Conservation (phyloP, 2,888 invertebrate species). For the Lepidonotus clava region DNA sequence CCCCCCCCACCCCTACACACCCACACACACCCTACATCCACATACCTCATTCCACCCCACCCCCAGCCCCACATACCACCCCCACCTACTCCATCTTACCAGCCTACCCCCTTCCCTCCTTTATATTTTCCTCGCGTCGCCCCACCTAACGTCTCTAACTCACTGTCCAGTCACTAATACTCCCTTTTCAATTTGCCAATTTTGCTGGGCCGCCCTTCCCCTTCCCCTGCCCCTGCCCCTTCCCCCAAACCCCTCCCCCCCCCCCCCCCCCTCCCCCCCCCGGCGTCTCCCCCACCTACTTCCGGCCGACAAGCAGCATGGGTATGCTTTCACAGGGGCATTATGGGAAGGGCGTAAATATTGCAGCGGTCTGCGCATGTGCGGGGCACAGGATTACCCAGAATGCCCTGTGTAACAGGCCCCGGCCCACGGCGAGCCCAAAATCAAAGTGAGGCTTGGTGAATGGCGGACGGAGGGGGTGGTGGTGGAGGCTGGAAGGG, state of each 20-base stretch:
- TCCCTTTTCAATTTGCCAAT: background rate
- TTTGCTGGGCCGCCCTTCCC: background rate
- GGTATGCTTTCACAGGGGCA: slow-evolving; percentile 12
- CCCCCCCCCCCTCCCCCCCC: background rate
- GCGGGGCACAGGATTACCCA: background rate
- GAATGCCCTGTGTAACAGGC: background rate
- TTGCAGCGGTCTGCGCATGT: background rate
- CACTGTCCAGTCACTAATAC: too few species aligned
- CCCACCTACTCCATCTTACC: background rate
- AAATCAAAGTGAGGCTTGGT: background rate
- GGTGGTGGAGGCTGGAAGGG: background rate
- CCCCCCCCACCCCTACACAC: background rate
- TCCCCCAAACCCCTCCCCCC: background rate
- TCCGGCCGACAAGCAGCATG: slow-evolving; percentile 12
- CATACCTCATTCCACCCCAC: background rate
- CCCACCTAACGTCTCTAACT: too few species aligned
- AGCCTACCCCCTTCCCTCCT: too few species aligned
- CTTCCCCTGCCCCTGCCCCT: background rate
- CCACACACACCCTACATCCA: background rate
- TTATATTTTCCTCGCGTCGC: too few species aligned
- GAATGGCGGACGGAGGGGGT: background rate
- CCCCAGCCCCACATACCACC: background rate
- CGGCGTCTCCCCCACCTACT: background rate
- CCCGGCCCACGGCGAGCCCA: background rate
- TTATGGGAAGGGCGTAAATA: background rate